phyloP scores from a whole-genome alignment of 1,140 invertebrate genomes.

The Phymorhynchus buccinoides region DNA sequence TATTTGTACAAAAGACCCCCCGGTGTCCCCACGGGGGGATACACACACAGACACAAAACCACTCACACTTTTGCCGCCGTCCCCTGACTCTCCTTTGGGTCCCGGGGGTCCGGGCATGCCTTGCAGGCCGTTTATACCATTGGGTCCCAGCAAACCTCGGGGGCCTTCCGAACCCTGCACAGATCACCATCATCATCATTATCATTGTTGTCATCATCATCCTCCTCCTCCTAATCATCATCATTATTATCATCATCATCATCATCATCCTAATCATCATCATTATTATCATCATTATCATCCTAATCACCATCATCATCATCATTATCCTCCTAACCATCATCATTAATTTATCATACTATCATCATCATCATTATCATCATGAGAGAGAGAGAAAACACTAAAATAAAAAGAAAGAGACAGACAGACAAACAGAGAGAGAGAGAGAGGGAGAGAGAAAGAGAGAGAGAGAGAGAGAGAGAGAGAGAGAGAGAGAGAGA shows the following conservation, averaged over 20 bases:
- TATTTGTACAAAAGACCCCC: no score
- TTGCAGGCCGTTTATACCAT: constrained; percentile 84
- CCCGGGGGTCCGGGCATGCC: constrained; percentile 75
- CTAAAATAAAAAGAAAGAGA: not conserved
- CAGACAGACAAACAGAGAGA: not conserved
- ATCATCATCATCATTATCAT: no score
- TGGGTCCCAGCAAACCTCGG: constrained; percentile 83
- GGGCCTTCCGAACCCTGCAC: constrained; percentile 77
- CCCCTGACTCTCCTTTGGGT: no score
- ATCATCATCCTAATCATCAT: no score
- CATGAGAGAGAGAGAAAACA: not conserved
- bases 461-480: not conserved
- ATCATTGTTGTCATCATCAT: no score
- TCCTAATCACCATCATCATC: not conserved
- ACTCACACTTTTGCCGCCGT: no score
- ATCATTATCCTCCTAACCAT: no score
- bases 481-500: not conserved
- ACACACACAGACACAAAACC: no score
- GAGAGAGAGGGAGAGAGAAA: not conserved
- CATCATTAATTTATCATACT: no score
- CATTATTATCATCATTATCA: no score
- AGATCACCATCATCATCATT: not conserved
- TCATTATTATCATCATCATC: not conserved
- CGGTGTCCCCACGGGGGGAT: no score
- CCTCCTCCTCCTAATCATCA: no score